Base-by-base conservation (phyloP, 2,113 vertebrate species). In the Oncorhynchus nerka region DNA sequence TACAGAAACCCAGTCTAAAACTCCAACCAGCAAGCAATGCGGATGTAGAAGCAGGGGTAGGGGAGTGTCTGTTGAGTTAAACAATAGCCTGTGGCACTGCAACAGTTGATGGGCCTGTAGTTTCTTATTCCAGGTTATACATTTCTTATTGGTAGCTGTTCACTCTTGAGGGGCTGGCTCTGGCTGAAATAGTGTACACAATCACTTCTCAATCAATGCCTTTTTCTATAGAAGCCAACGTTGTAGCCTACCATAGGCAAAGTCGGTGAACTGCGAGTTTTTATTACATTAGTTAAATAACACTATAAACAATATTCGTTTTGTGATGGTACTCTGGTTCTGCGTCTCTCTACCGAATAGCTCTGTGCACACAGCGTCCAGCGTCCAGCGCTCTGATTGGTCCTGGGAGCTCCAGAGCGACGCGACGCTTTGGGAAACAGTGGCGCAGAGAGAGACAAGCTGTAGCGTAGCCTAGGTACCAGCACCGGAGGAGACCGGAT, bases 241-340 rank as follows among this genome's bases (percentile, higher is more conserved):
- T 19, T 16, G 16, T 55, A 55, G 24, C 20, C 20, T 67, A 15
- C 26, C 30, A 26, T 24, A 67, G 65, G 26, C 65, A 28, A 67
- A 30, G 86, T 88, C 87, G 76, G 85, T 89, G 85, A 91, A 62
- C 5, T 79, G 86, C 86, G 81, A 78, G 88, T 89, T 80, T 89
- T 66, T 81, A 91, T 89, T 91, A 87, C 80, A 86, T 80, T 80
- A 79, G 62, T 69, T 79, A 81, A 84, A 83, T 83, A 82, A 79
- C 78, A 69, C 81, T 0, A 55, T 55, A 55, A 55, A 55, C 51
- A 19, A 70, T 75, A 76, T 71, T 78, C 72, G 77, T 81, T 86
- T 83, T 83, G 82, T 84, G 68, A 69, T 34, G 78, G 65, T 11
- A 13, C 26, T 13, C 9, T 62, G 59, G 59, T n/a, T 48, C 62